phyloP scores from a whole-genome alignment of 2,888 invertebrate species.

The Eilema sororculum region DNA sequence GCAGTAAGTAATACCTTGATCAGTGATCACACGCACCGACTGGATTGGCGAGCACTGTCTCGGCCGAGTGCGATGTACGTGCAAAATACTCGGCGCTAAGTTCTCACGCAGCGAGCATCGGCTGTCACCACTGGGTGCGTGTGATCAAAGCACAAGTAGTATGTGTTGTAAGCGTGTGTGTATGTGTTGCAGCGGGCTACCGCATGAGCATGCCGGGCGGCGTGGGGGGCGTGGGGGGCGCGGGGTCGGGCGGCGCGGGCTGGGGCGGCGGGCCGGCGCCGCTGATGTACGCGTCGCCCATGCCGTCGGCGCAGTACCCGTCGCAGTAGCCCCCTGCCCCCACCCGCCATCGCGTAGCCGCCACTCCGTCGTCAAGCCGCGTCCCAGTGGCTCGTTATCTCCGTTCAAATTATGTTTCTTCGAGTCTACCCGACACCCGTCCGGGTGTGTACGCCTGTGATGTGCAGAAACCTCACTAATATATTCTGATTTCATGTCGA shows the following conservation, averaged over 20 bases:
- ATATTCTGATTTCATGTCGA: conserved; percentile 24
- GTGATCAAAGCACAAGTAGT: too few relatives aligned
- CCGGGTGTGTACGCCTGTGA: conserved; percentile 24
- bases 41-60: too few relatives aligned
- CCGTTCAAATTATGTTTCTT: conserved; percentile 29
- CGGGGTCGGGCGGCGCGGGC: conserved; percentile 69
- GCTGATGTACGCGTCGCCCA: conserved; percentile 93
- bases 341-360: conserved; percentile 5
- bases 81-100: too few relatives aligned
- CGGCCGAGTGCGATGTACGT: too few relatives aligned
- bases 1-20: too few relatives aligned
- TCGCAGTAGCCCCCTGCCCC: conserved; percentile 89
- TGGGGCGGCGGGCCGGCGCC: conserved; percentile 88
- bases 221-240: conserved; percentile 66
- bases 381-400: conserved; percentile 12
- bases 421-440: conserved; percentile 21
- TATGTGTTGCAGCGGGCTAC: conserved; percentile 83
- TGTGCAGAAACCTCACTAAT: conserved; percentile 22
- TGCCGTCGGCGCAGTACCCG: conserved; percentile 94
- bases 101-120: too few relatives aligned
- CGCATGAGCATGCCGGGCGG: conserved; percentile 87
- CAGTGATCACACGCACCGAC: too few relatives aligned
- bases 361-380: conserved; percentile 17
- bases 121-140: too few relatives aligned
- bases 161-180: conserved; percentile 11